These are phyloP conservation scores for Calliphora vomitoria DNA, from an alignment of 2,888 invertebrate genomes.

Conservation along the genomic window DNA sequence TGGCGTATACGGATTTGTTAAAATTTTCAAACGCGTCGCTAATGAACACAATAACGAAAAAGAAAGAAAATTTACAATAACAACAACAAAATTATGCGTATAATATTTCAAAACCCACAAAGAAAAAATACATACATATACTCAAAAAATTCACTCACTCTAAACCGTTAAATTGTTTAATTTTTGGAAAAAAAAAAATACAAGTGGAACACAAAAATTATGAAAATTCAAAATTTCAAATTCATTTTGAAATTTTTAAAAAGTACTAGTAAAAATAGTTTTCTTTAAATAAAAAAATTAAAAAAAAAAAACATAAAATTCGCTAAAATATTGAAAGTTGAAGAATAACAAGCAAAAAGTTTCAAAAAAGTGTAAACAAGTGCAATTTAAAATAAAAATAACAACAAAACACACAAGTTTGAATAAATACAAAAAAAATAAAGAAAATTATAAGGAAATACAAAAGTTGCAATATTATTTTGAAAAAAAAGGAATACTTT, in stretches of 20 bases:
- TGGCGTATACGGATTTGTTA: slow-evolving; percentile 84
- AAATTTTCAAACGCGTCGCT: slow-evolving; percentile 76
- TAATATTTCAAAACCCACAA: slow-evolving; percentile 35
- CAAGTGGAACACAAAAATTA: slow-evolving; percentile 56
- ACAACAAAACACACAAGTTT: slow-evolving; percentile 55
- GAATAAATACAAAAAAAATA: slow-evolving; percentile 29
- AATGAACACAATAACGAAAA: slow-evolving; percentile 61
- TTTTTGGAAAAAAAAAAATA: slow-evolving; percentile 73
- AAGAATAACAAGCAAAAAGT: slow-evolving; percentile 44
- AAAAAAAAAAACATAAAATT: slow-evolving; percentile 75
- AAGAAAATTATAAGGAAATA: slow-evolving; percentile 69
- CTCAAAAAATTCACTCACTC: slow-evolving; percentile 67
- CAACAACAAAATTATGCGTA: slow-evolving; percentile 64
- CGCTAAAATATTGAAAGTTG: slow-evolving; percentile 39
- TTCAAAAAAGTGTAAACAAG: slow-evolving; percentile 77
- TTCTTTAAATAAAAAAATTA: slow-evolving; percentile 29
- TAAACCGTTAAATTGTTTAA: slow-evolving; percentile 72
- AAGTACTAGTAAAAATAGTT: slow-evolving; percentile 1
- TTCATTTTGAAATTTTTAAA: background rate
- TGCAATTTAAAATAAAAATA: slow-evolving; percentile 71
- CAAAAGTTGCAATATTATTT: slow-evolving; percentile 74
- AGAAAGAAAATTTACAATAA: slow-evolving; percentile 74
- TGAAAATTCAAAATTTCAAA: background rate
- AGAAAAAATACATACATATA: slow-evolving; percentile 59
- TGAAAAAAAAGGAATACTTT: slow-evolving; percentile 67